Conservation (phyloP, 2,797 vertebrate genomes). For the Threskiornis aethiopicus region DNA sequence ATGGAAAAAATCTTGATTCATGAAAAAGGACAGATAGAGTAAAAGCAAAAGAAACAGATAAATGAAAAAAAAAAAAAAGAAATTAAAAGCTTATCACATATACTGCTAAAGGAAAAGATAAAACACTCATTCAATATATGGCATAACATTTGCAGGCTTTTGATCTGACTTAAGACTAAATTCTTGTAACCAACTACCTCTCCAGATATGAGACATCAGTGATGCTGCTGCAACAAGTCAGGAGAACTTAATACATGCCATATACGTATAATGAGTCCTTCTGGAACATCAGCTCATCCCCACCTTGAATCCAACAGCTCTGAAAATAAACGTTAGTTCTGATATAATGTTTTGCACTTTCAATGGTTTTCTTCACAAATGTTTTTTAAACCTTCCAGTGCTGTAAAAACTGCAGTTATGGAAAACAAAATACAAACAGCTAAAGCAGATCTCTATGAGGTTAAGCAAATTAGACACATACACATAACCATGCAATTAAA, state of each 20-base stretch:
- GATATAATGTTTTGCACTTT: background rate
- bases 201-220: background rate
- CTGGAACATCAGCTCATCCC: background rate
- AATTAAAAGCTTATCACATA: background rate
- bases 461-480: background rate
- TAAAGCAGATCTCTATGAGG: background rate
- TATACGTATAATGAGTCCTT: background rate
- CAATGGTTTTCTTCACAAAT: background rate
- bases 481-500: background rate
- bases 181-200: background rate
- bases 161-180: background rate
- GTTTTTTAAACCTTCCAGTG: background rate
- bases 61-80: background rate
- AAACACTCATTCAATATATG: background rate
- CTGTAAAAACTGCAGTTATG: background rate
- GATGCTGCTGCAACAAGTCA: background rate
- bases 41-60: background rate
- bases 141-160: background rate
- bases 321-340: background rate
- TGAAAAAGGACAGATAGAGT: background rate
- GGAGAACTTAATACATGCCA: background rate
- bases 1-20: background rate
- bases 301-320: background rate
- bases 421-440: background rate
- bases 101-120: background rate